phyloP scores from a whole-genome alignment of 2,888 invertebrate species.

The Lymantria dispar region DNA sequence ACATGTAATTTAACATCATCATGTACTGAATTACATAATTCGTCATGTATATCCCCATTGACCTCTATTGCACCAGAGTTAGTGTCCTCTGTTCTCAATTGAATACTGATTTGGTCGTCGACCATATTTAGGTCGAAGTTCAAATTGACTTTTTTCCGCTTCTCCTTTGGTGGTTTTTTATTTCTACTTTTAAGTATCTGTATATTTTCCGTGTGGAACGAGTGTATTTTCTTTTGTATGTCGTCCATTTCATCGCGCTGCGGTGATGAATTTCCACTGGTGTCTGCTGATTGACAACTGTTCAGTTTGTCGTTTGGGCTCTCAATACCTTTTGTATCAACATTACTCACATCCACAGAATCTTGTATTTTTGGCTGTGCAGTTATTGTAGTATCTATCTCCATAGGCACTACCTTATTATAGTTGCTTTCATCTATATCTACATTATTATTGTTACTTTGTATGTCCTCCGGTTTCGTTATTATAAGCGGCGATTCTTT shows the following conservation, averaged over 20 bases:
- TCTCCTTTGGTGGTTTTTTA: constrained; percentile 80
- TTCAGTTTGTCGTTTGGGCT: constrained; percentile 65
- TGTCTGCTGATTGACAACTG: constrained; percentile 71
- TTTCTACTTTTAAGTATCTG: constrained; percentile 83
- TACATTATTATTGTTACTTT: constrained; percentile 64
- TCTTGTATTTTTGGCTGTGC: constrained; percentile 63
- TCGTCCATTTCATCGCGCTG: constrained; percentile 83
- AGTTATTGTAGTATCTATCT: constrained; percentile 68
- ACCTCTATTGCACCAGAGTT: constrained; percentile 49
- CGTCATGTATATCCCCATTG: constrained; percentile 67
- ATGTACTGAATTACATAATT: constrained; percentile 45
- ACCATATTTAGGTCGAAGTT: constrained; percentile 80
- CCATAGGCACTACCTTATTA: constrained; percentile 72
- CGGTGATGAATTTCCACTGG: constrained; percentile 76
- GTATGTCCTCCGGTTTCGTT: constrained; percentile 52
- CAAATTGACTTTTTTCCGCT: constrained; percentile 78
- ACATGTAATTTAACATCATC: constrained; percentile 55
- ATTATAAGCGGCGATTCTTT: constrained; percentile 61
- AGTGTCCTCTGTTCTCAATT: constrained; percentile 64
- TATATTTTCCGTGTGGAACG: constrained; percentile 85
- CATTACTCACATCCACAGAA: constrained; percentile 44
- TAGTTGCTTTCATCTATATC: constrained; percentile 63
- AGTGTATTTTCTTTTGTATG: constrained; percentile 84
- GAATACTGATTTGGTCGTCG: constrained; percentile 77
- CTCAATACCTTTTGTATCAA: constrained; percentile 55